Base-by-base conservation (phyloP, 2,113 vertebrate genomes). In the Naja naja region DNA sequence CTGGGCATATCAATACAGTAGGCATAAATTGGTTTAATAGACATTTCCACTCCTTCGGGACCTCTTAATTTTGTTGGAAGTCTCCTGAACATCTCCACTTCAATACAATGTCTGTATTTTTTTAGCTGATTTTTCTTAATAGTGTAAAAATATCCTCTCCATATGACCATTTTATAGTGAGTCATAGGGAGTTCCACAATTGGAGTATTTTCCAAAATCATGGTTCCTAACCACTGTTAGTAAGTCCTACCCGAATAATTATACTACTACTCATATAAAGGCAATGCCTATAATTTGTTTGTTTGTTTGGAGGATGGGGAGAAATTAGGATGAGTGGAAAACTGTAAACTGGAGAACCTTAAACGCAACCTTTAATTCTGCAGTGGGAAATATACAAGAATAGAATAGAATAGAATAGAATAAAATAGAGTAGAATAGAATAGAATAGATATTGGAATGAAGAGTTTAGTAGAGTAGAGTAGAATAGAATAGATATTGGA, bases 361-460 rank as follows among this genome's bases (percentile, higher is more conserved):
- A 34, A 12, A n/a, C 0, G 4, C 23, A 18, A 18, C 3, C 25
- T 56, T 34, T 49, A 92, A 69, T 55, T 89, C 7, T n/a, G 45
- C 14, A 95, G 30, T 34, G n/a, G 91, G 27, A 85, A 56, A 64
- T 89, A 91, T 1, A 92, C 86, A 93, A 52, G 53, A 3, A n/a
- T n/a, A 47, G 47, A 47, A 47, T 47, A 47, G 47, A 47, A 7
- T 8, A 47, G 47, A 47, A 7, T 7, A 47, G 45, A 47, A 7
- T 8, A 47, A 6, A 47, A 7, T 7, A 47, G 45, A 47, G 5
- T 7, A 47, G 47, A 47, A 47, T 7, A 47, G 47, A 47, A 45
- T 5, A 45, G 45, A 45, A 47, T 43, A 43, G 43, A 43, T 43
- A 43, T 43, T 43, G 43, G 43, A 43, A 43, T 43, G 43, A 43